Evolutionary conservation across 1,140 invertebrate genomes (phyloP), one percentile per base, ranked within the genome.

Genomic region (Papilio aristodemus): DNA sequence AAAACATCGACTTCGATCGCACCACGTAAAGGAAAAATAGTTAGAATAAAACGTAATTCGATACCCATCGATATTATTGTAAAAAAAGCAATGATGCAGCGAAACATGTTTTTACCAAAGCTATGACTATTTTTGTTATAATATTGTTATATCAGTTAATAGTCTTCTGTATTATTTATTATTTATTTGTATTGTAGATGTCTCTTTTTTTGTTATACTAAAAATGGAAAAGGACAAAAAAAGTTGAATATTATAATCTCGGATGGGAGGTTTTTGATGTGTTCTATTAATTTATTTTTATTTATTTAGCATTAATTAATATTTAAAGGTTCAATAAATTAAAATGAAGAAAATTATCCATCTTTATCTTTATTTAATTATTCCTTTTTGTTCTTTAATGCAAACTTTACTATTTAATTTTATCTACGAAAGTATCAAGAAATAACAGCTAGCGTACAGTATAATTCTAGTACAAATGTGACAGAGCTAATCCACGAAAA

Each of bases 1-100:
- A 59, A 59, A 59, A 59, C 46, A 0, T 54, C 46, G 13, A 54
- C 19, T 9, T 54, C 46, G 13, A 11, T 54, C 9, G 19, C 46
- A 54, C 46, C 46, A 22, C 46, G 46, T 54, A 54, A 54, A 54
- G 46, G 46, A 22, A 17, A 54, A 25, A 22, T 54, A 54, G 46
- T 54, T 0, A 54, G 46, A 19, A 17, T 54, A 54, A 54, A 54
- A 13, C 46, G 46, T 50, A 54, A 54, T 11, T 22, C 11, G 11
- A 32, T 32, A 32, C 10, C 46, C 11, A 50, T 19, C 19, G 8
- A 17, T 4, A 54, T 22, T 22, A 17, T 43, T 43, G 10, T 54
- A 5, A 10, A 11, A 25, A 54, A 54, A 19, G 17, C 46, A 54
- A 0, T 54, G 10, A 11, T 25, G 11, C 22, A 54, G 46, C 2